Evolutionary conservation across 2,113 vertebrate genomes (phyloP).

Genomic region (Nymphicus hollandicus): DNA sequence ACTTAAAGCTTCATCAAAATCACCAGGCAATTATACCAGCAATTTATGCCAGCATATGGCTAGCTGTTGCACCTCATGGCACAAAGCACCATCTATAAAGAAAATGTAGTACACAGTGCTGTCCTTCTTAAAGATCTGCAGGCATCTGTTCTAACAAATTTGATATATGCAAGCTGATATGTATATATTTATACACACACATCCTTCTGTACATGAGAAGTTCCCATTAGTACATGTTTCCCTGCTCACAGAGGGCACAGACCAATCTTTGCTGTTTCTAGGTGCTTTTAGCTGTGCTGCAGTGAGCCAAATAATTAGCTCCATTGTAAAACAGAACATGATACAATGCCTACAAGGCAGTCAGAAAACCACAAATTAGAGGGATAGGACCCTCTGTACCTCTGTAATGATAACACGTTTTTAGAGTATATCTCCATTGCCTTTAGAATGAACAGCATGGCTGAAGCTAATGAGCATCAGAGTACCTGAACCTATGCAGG

Average conservation of each 20-base stretch:
- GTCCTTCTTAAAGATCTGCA: not conserved
- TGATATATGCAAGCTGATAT: not conserved
- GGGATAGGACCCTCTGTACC: not conserved
- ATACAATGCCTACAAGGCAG: not conserved
- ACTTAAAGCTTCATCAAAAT: conserved; percentile 15
- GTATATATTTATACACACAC: not conserved
- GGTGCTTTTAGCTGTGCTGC: not conserved
- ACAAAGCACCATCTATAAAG: not conserved
- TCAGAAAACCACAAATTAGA: not conserved
- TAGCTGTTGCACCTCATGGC: not conserved
- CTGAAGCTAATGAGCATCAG: not conserved
- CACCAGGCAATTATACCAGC: not conserved
- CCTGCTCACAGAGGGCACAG: not conserved
- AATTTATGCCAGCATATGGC: not conserved
- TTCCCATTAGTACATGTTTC: not conserved
- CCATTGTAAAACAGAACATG: not conserved
- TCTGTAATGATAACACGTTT: not conserved
- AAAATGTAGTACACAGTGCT: not conserved
- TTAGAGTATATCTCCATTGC: not conserved
- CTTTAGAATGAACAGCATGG: not conserved
- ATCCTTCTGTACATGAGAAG: not conserved
- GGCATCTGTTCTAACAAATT: not conserved
- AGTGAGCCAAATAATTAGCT: not conserved
- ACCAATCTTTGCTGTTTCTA: not conserved
- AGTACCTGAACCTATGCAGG: not conserved